These are phyloP conservation scores for Pseudeuparius sepicola DNA, from an alignment of 2,888 invertebrate species.

Conservation along the genomic window DNA sequence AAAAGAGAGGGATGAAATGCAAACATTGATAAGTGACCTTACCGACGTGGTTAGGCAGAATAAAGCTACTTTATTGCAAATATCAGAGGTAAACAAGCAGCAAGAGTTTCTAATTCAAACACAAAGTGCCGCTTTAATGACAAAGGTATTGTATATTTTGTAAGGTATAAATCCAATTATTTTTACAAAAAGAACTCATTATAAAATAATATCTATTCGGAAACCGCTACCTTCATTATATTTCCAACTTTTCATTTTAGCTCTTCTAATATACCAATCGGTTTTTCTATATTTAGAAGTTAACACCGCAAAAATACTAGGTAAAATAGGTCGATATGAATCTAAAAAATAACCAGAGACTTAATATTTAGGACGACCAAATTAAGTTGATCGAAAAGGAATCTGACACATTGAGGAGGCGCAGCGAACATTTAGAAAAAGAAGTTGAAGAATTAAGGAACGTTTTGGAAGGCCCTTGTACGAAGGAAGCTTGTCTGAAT, in stretches of 20 bases:
- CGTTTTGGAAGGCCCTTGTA: conserved; percentile 21
- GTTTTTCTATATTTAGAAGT: no score
- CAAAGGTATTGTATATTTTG: conserved; percentile 21
- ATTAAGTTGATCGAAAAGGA: conserved; percentile 22
- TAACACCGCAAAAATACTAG: no score
- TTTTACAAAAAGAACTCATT: no score
- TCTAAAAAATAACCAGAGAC: no score
- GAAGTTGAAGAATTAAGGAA: conserved; percentile 22
- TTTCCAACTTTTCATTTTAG: no score
- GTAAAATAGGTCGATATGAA: no score
- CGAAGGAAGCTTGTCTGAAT: conserved; percentile 20
- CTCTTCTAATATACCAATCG: no score
- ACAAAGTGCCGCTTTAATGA: conserved; percentile 23
- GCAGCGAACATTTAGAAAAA: conserved; percentile 19
- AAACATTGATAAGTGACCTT: conserved; percentile 25
- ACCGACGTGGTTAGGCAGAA: conserved; percentile 26
- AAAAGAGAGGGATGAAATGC: conserved; percentile 24
- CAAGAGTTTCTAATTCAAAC: conserved; percentile 25
- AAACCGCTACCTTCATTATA: no score
- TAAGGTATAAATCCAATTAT: no score
- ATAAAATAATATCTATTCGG: no score
- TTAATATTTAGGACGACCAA: conserved; percentile 22
- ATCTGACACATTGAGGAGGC: conserved; percentile 22
- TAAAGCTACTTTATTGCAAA: conserved; percentile 25
- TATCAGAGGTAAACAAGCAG: conserved; percentile 26